A percentile compares a stretch with the other conserved stretches of the same genome.
Conservation (phyloP, 2,113 vertebrate genomes). For the Daboia siamensis region DNA sequence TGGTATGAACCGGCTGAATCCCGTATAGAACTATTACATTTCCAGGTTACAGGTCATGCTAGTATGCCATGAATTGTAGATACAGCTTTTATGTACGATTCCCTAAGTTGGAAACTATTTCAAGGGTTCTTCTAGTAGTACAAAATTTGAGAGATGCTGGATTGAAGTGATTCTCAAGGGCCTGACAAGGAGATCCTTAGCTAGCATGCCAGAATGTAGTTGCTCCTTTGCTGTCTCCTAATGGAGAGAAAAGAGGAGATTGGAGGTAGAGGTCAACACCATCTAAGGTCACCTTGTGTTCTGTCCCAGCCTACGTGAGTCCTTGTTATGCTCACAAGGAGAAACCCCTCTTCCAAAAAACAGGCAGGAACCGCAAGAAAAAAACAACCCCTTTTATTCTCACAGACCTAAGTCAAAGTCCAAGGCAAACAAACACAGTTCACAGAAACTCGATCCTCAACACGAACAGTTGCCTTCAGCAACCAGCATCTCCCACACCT, state of each 20-base stretch:
- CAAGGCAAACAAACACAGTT: no score
- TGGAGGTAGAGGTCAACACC: background rate
- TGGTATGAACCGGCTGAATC: no score
- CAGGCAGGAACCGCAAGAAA: no score
- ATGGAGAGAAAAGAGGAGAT: background rate
- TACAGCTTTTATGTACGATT: background rate
- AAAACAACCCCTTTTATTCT: no score
- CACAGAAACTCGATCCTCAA: no score
- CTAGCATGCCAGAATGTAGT: background rate
- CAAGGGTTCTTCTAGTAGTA: background rate
- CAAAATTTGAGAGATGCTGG: background rate
- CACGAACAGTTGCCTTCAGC: no score
- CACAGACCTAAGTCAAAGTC: no score
- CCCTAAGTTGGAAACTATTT: background rate
- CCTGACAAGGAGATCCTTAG: background rate
- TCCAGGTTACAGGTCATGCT: background rate
- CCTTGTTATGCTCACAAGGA: no score
- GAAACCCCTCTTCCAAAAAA: no score
- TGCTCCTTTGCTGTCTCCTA: background rate
- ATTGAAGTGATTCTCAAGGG: background rate
- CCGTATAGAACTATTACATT: background rate
- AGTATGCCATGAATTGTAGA: background rate
- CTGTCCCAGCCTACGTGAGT: no score
- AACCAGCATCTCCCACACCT: no score
- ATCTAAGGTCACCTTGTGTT: background rate